Evolutionary conservation across 2,797 vertebrate genomes (phyloP).

Genomic region (Neoniphon sammara): DNA sequence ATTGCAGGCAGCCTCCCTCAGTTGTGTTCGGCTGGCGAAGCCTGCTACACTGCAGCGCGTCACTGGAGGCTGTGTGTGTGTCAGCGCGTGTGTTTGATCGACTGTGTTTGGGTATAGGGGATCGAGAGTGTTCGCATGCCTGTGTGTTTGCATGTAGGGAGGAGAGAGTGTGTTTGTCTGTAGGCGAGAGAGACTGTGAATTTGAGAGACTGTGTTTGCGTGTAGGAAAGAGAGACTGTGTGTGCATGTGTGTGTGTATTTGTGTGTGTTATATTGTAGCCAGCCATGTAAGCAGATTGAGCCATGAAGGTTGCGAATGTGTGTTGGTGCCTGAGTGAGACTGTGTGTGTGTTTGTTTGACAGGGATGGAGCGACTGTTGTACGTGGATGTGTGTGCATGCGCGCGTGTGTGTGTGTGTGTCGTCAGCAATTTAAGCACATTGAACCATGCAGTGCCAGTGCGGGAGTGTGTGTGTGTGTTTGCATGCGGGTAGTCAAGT

Average conservation of each 20-base stretch:
- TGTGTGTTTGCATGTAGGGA: not conserved
- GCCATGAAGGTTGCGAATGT: constrained; percentile 10
- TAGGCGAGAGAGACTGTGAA: constrained; percentile 4
- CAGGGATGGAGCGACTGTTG: not conserved
- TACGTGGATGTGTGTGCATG: not conserved
- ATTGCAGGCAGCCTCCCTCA: constrained; percentile 68
- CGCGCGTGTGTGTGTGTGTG: constrained; percentile 22
- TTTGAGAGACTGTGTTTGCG: constrained; percentile 33
- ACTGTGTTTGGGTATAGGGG: constrained; percentile 26
- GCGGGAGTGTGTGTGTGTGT: constrained; percentile 38
- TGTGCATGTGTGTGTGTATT: constrained; percentile 24
- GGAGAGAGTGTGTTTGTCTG: constrained; percentile 5
- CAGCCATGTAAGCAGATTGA: constrained; percentile 49
- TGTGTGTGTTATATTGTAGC: constrained; percentile 24
- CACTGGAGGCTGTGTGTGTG: constrained; percentile 29
- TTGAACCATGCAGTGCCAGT: constrained; percentile 29
- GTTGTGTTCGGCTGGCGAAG: constrained; percentile 49
- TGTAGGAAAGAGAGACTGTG: constrained; percentile 8
- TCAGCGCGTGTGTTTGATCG: constrained; percentile 37
- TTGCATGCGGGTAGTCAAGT: constrained; percentile 34
- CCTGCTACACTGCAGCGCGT: constrained; percentile 59
- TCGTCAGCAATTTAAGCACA: constrained; percentile 44
- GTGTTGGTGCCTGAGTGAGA: not conserved
- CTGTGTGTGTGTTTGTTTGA: not conserved
- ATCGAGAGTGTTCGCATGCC: constrained; percentile 11